phyloP scores from a whole-genome alignment of 1,140 invertebrate genomes.

The Caligus rogercresseyi region DNA sequence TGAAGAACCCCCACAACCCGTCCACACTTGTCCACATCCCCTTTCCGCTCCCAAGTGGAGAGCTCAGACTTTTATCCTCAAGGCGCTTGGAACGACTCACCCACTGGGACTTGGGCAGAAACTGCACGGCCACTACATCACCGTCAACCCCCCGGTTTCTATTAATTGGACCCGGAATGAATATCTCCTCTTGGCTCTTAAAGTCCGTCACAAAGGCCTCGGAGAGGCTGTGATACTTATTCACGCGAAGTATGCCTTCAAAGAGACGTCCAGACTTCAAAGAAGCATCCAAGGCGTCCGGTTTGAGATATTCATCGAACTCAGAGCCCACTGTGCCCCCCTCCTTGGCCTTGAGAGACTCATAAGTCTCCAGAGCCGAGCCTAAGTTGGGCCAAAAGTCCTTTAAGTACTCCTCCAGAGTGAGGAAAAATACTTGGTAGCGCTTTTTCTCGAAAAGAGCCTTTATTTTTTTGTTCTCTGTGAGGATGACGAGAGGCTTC shows the following conservation, averaged over 20 bases:
- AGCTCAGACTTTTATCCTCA: constrained; percentile 1
- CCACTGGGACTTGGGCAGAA: constrained; percentile 28
- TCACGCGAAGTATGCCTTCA: constrained; percentile 28
- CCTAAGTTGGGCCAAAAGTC: constrained; percentile 26
- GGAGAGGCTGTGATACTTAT: constrained; percentile 27
- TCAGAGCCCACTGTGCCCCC: constrained; percentile 19
- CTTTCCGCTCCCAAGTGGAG: constrained; percentile 12
- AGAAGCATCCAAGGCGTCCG: constrained; percentile 26
- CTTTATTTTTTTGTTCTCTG: constrained; percentile 26
- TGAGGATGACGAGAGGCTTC: constrained; percentile 29
- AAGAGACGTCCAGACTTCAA: constrained; percentile 28
- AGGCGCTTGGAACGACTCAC: constrained; percentile 22
- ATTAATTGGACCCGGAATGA: constrained; percentile 28
- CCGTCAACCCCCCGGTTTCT: constrained; percentile 33
- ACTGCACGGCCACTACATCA: constrained; percentile 31
- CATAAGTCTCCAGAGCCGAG: constrained; percentile 24
- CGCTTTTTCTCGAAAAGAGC: constrained; percentile 24
- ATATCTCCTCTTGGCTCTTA: constrained; percentile 29
- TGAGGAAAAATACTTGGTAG: constrained; percentile 26
- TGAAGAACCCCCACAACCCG: constrained; percentile 34
- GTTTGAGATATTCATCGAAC: constrained; percentile 27
- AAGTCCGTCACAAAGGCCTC: constrained; percentile 29
- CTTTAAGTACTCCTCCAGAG: constrained; percentile 26
- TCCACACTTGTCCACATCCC: constrained; percentile 28
- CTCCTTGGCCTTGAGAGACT: constrained; percentile 17